Percentiles rank a stretch among this genome's conserved stretches.
Conservation (phyloP, 2,113 vertebrate species). For the Cebus imitator region DNA sequence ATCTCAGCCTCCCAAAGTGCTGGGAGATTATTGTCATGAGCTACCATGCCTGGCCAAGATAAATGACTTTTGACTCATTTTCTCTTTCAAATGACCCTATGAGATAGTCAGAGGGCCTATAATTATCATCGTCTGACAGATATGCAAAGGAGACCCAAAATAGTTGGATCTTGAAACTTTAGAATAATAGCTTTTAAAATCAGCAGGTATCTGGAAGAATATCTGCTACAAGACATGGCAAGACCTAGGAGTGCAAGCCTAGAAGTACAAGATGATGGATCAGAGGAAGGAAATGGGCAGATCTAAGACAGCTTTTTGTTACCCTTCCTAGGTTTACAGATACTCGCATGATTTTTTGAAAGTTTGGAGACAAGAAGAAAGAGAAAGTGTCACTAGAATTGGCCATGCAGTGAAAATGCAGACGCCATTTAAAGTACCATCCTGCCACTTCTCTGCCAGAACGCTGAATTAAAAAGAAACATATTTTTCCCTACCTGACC, state of each 20-base stretch:
- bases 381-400: not conserved
- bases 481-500: fast-evolving
- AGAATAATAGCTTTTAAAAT: not conserved
- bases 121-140: not conserved
- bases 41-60: not conserved
- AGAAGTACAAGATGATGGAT: not conserved
- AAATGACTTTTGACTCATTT: not conserved
- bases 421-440: fast-evolving
- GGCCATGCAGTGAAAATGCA: not conserved
- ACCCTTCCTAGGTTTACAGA: not conserved
- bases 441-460: not conserved
- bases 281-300: not conserved
- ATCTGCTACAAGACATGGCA: not conserved
- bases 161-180: not conserved
- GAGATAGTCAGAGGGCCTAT: not conserved
- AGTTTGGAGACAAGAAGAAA: not conserved
- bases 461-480: not conserved
- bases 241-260: not conserved
- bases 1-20: too few species aligned
- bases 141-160: not conserved
- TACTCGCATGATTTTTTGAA: not conserved
- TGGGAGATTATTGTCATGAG: too few species aligned
- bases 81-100: not conserved
- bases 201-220: not conserved
- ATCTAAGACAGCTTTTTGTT: not conserved